Evolutionary conservation across 2,113 vertebrate species (phyloP), one percentile per base, ranked within the genome.

Genomic region (Todiramphus saurophagus): DNA sequence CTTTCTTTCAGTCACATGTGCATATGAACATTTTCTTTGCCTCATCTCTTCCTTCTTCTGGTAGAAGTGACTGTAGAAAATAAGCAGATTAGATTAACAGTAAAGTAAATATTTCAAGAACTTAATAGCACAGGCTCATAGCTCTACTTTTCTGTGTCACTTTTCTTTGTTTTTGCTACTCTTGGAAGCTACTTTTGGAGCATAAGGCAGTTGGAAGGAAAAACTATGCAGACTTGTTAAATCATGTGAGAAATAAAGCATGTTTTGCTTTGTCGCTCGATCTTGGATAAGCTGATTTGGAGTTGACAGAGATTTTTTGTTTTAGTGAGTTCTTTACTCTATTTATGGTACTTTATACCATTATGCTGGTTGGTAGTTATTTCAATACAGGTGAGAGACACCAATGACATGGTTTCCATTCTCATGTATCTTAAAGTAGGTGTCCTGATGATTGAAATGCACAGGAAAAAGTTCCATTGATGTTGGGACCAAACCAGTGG

Each of bases 371-470:
- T 70, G 25, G 21, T 21, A 55, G 33, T 59, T 75, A 51, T 24
- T 33, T 75, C 16, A n/a, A 0, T 79, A 30, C 11, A 50, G 50
- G 28, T 23, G 35, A 53, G 33, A 94, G 33, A 27, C 4, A 20
- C 10, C 7, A 39, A 10, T 85, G 50, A 69, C 0, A 0, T 75
- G 33, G 33, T 35, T 93, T 88, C 70, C 13, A 13, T 84, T 0
- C 0, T 68, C 39, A 41, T 3, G 10, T 17, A 33, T 31, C 50
- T 21, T 59, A 35, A 87, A 55, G 31, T 68, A 25, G 7, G 12
- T 73, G 53, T 90, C 8, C 46, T 81, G 37, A 16, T 76, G n/a
- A 13, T 25, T 87, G 20, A 81, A 73, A 81, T 44, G 16, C 43
- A 16, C 4, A 28, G 39, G 48, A 7, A 25, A 19, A 46, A 12